Base-by-base conservation (phyloP, 2,113 vertebrate genomes). In the Elgaria multicarinata region DNA sequence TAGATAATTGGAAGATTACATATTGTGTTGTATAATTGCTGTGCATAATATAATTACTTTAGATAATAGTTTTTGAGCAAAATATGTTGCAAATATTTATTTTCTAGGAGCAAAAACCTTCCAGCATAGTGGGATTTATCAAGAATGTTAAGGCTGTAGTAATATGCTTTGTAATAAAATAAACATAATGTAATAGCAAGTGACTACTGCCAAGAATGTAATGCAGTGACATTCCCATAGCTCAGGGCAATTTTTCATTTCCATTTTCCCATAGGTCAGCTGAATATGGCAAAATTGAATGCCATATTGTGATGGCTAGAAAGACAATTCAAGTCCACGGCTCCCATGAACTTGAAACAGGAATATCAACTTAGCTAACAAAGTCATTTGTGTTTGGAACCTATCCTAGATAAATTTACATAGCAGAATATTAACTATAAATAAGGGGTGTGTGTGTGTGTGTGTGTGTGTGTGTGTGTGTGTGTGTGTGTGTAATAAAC, bases 161-260 rank as follows among this genome's bases (percentile, higher is more conserved):
- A 22, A 85, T 93, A 44, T n/a, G 7, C 6, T 44, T 91, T 90
- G 3, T 90, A 92, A 90, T 88, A 87, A 92, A 85, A 89, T 92
- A 78, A 28, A 90, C 78, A 86, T 76, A 87, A 90, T 80, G 24
- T 85, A 92, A 89, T 90, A 62, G 62, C 87, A 88, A 83, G 6
- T 95, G 90, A 89, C 89, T 89, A 91, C 42, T 91, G 91, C 74
- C 78, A 85, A 90, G 82, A 74, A 90, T 28, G 31, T 91, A 93
- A 92, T 0, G 16, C 46, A 85, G 91, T 91, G 92, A 55, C 46
- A 92, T 90, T 91, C 67, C 85, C 44, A 83, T 7, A 85, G 55
- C 85, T 93, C 42, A 33, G 69, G 86, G 84, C 76, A 93, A 58
- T 67, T 82, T 93, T 95, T 93, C 91, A 87, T 91, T 96, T 94